phyloP scores from a whole-genome alignment of 2,797 vertebrate species.

The Eleutherodactylus coqui region DNA sequence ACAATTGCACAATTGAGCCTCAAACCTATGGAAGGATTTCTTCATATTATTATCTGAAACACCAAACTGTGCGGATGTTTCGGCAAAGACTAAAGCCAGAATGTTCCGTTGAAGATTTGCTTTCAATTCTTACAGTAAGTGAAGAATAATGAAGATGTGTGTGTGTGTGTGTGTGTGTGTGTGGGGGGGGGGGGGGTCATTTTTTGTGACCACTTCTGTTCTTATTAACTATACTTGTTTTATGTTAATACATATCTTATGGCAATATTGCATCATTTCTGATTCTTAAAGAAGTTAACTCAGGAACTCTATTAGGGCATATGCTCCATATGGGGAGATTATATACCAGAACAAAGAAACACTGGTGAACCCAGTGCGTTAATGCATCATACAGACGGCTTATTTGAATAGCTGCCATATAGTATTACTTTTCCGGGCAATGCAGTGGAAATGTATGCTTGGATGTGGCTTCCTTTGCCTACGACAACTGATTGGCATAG shows the following conservation, averaged over 20 bases:
- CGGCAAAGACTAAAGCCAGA: conserved; percentile 89
- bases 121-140: conserved; percentile 89
- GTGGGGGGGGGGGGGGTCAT: not conserved
- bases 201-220: not conserved
- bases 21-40: conserved; percentile 88
- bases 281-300: not conserved
- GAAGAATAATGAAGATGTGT: not conserved
- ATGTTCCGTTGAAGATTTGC: conserved; percentile 83
- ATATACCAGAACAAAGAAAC: no score
- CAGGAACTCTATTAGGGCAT: not conserved
- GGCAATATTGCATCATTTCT: not conserved
- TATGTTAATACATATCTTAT: not conserved
- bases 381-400: no score
- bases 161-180: no score
- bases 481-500: no score
- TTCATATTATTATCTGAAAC: conserved; percentile 96
- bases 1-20: conserved; percentile 85
- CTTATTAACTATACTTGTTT: no score
- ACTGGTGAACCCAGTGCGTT: no score
- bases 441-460: no score
- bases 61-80: conserved; percentile 91
- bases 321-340: no score
- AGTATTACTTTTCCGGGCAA: no score
- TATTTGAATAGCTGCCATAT: no score
- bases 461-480: no score